A percentile compares a stretch with the other conserved stretches of the same genome.
Evolutionary conservation across 2,113 vertebrate genomes (phyloP).

Genomic region (Rattus rattus): DNA sequence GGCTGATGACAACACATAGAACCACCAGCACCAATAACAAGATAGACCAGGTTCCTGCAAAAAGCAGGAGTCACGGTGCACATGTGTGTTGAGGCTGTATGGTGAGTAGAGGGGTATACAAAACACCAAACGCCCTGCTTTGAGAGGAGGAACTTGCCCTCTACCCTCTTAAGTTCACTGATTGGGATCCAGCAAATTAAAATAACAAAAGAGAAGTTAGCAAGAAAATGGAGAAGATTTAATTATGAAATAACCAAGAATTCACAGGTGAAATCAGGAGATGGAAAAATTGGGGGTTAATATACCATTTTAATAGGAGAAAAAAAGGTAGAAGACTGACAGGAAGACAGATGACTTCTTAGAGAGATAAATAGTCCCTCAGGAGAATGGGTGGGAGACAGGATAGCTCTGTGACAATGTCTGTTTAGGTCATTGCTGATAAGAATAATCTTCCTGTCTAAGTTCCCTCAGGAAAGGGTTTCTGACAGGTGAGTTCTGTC

Average conservation of each 20-base stretch:
- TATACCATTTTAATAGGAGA: background rate
- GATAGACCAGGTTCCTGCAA: background rate
- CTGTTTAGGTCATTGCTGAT: background rate
- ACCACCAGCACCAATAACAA: background rate
- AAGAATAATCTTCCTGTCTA: background rate
- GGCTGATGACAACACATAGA: background rate
- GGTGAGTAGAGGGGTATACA: background rate
- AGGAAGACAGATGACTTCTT: background rate
- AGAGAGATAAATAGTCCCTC: background rate
- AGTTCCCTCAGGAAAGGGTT: background rate
- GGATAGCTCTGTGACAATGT: background rate
- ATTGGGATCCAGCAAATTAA: background rate
- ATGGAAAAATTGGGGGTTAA: background rate
- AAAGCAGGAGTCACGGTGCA: background rate
- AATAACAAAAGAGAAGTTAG: background rate
- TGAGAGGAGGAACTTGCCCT: background rate
- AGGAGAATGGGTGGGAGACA: background rate
- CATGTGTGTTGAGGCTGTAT: background rate
- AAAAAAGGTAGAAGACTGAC: background rate
- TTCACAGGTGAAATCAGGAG: constrained; percentile 6
- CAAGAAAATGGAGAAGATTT: background rate
- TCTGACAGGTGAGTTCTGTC: background rate
- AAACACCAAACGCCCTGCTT: background rate
- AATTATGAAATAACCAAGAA: background rate
- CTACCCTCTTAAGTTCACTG: too few species aligned